Evolutionary conservation across 2,797 vertebrate species (phyloP).

Genomic region (Danio albolineatus): DNA sequence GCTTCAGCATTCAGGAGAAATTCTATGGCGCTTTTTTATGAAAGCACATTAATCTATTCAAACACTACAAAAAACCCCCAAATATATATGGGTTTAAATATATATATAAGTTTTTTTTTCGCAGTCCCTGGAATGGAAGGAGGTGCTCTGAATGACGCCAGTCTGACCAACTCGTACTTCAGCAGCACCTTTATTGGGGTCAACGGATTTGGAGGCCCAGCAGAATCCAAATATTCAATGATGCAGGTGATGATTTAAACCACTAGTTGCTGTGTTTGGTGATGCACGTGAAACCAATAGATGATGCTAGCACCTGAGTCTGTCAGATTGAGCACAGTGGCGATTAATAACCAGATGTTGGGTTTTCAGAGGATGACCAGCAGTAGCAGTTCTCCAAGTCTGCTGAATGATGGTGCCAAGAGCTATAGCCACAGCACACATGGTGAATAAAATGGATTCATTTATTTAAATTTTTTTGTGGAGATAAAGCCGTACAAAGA

Average conservation of each 20-base stretch:
- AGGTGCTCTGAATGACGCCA: conserved; percentile 87
- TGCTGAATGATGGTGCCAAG: conserved; percentile 99
- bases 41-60: not conserved
- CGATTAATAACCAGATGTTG: not conserved
- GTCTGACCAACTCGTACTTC: conserved; percentile 98
- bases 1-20: not conserved
- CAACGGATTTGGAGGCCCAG: conserved; percentile 98
- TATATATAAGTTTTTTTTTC: no score
- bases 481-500: not conserved
- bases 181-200: conserved; percentile 99
- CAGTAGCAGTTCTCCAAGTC: conserved; percentile 98
- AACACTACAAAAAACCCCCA: not conserved
- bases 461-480: not conserved
- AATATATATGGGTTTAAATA: no score
- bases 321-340: not conserved
- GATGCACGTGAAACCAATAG: not conserved
- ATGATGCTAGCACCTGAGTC: no score
- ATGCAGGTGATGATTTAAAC: conserved; percentile 90
- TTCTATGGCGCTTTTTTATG: not conserved
- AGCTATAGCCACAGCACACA: conserved; percentile 91
- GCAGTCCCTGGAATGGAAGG: conserved; percentile 95
- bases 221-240: conserved; percentile 96
- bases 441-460: conserved; percentile 78
- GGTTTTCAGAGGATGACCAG: conserved; percentile 92
- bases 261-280: not conserved